phyloP scores from a whole-genome alignment of 2,888 invertebrate genomes.

The Eristalinus aeneus region DNA sequence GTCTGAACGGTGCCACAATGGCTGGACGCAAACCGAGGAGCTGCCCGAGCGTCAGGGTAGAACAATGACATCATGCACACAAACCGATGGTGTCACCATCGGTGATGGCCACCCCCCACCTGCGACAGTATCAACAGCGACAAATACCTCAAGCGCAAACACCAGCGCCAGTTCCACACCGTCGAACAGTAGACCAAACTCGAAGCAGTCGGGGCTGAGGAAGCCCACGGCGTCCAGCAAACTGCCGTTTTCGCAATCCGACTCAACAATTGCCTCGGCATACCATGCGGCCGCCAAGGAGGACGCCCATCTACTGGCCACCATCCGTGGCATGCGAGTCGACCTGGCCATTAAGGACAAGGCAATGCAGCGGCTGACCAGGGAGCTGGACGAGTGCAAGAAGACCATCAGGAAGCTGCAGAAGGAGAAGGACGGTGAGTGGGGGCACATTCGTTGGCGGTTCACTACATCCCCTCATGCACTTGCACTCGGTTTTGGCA shows the following conservation, averaged over 20 bases:
- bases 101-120: slow-evolving; percentile 74
- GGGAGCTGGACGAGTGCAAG: slow-evolving; percentile 88
- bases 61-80: slow-evolving; percentile 70
- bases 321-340: slow-evolving; percentile 88
- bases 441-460: background rate
- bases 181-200: slow-evolving; percentile 78
- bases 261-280: slow-evolving; percentile 79
- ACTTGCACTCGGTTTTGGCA: too few species aligned
- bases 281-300: slow-evolving; percentile 83
- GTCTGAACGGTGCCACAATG: slow-evolving; percentile 77
- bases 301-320: slow-evolving; percentile 89
- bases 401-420: slow-evolving; percentile 89
- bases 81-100: slow-evolving; percentile 73
- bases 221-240: slow-evolving; percentile 78
- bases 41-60: slow-evolving; percentile 52
- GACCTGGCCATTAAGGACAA: slow-evolving; percentile 89
- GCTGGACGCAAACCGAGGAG: slow-evolving; percentile 80
- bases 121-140: slow-evolving; percentile 72
- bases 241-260: slow-evolving; percentile 83
- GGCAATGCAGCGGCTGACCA: slow-evolving; percentile 86
- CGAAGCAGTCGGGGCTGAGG: slow-evolving; percentile 82
- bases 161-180: slow-evolving; percentile 80
- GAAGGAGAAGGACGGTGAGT: slow-evolving; percentile 86
- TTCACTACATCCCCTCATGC: background rate
- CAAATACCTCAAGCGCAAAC: slow-evolving; percentile 79